These are phyloP conservation scores for Sphecodes monilicornis DNA, from an alignment of 2,888 invertebrate species.

Conservation along the genomic window DNA sequence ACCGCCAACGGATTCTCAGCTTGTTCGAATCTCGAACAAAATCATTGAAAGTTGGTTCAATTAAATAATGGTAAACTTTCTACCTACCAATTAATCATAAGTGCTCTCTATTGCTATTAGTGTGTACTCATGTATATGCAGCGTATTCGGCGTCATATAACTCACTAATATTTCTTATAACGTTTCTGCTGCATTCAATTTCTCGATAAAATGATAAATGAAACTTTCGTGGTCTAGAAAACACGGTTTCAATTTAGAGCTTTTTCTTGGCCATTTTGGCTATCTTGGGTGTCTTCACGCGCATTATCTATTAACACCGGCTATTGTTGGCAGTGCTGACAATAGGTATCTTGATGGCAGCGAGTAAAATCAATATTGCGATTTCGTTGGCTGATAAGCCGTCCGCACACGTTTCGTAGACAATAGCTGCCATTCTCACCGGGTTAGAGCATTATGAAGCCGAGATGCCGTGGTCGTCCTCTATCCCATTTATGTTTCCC, in stretches of 20 bases:
- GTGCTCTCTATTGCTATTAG: neutral
- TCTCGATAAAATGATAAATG: neutral
- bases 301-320: slow-evolving; percentile 73
- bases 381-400: slow-evolving; percentile 56
- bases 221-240: neutral
- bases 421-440: slow-evolving; percentile 60
- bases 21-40: too few relatives aligned
- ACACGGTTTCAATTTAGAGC: neutral
- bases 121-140: too few relatives aligned
- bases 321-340: slow-evolving; percentile 74
- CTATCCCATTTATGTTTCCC: slow-evolving; percentile 43
- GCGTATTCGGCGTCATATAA: neutral
- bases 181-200: neutral
- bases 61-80: neutral
- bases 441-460: slow-evolving; percentile 47
- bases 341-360: slow-evolving; percentile 77
- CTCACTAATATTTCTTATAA: neutral
- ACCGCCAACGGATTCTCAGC: too few relatives aligned
- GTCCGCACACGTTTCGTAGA: slow-evolving; percentile 54
- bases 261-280: neutral
- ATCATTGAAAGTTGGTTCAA: neutral
- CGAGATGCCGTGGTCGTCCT: slow-evolving; percentile 19
- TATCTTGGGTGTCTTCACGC: neutral
- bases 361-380: slow-evolving; percentile 79
- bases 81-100: neutral